These are phyloP conservation scores for Meta bourneti DNA, from an alignment of 2,888 invertebrate species.

Conservation along the genomic window DNA sequence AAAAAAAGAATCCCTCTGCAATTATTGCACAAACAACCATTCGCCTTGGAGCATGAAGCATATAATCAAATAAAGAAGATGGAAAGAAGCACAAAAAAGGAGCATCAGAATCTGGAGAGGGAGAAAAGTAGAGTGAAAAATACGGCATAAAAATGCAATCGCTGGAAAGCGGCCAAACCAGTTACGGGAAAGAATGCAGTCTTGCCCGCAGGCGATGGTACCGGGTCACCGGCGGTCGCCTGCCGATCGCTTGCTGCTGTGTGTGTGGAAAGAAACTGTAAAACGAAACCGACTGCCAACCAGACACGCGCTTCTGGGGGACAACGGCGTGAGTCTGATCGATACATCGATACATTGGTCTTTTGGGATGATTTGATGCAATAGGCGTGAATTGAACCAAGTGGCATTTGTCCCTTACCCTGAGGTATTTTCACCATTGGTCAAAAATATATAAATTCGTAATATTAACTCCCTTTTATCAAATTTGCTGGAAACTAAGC, in stretches of 20 bases:
- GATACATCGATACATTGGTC: neutral
- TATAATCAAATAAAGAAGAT: conserved; percentile 71
- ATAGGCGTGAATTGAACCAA: neutral
- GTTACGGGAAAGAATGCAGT: conserved; percentile 69
- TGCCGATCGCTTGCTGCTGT: neutral
- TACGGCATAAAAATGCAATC: conserved; percentile 43
- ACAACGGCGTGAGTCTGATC: neutral
- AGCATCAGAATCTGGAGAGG: neutral
- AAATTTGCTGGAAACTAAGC: too few species aligned
- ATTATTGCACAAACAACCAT: conserved; percentile 75
- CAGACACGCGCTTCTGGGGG: neutral
- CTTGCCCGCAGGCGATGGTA: conserved; percentile 25
- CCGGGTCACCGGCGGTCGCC: conserved; percentile 73
- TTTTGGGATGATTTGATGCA: neutral
- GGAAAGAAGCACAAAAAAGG: neutral
- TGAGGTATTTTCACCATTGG: too few species aligned
- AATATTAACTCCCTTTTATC: too few species aligned
- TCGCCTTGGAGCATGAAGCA: conserved; percentile 66
- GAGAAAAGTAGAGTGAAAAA: conserved; percentile 71
- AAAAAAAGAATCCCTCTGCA: conserved; percentile 40
- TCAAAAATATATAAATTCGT: too few species aligned
- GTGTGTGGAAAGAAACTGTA: conserved; percentile 24
- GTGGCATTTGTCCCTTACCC: too few species aligned
- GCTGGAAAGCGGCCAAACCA: conserved; percentile 74
- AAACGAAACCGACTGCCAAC: conserved; percentile 22